Evolutionary conservation across 2,113 vertebrate genomes (phyloP), one percentile per base, ranked within the genome.

Genomic region (Calidris pugnax): DNA sequence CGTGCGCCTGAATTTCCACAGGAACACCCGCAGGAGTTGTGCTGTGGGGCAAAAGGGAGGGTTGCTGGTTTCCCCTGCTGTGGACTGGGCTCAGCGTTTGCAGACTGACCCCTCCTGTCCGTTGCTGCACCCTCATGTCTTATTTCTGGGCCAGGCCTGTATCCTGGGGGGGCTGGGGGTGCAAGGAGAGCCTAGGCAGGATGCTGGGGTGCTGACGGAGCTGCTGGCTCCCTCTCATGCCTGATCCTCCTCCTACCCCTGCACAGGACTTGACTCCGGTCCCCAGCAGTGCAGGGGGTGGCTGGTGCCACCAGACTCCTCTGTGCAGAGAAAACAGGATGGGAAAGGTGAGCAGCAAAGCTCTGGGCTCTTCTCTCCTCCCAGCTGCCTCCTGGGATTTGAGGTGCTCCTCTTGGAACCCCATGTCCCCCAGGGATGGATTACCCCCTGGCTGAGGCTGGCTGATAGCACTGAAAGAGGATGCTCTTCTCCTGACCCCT

Each of bases 61-160:
- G 24, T 20, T 30, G 14, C 8, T 84, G 28, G 6, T 53, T 78
- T 75, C 14, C 28, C 43, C 53, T 10, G 37, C 27, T 48, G 35
- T 35, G 79, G 66, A 20, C 50, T 85, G 75, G 43, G 47, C 78
- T 72, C 2, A 3, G 17, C 0, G 0, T 41, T 37, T 71, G 56
- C 50, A 39, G 19, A 23, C 15, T 2, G 4, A 33, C 15, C 43
- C 18, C 2, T 75, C 39, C 45, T 0, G 0, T 0, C 2, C 33
- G 33, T 15, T 62, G 53, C 66, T 85, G 71, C 3, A 5, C 39
- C 30, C 71, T 56, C 21, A 11, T 12, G 24, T 33, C 27, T 22
- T 14, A 4, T 50, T 78, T 82, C 66, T 72, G 68, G 28, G 22
- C 28, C 30, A 82, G 20, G 9, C 14, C 33, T 41, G 26, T 32